A percentile compares a stretch with the other conserved stretches of the same genome.
phyloP scores from a whole-genome alignment of 2,113 vertebrate species.

The Albula glossodonta region DNA sequence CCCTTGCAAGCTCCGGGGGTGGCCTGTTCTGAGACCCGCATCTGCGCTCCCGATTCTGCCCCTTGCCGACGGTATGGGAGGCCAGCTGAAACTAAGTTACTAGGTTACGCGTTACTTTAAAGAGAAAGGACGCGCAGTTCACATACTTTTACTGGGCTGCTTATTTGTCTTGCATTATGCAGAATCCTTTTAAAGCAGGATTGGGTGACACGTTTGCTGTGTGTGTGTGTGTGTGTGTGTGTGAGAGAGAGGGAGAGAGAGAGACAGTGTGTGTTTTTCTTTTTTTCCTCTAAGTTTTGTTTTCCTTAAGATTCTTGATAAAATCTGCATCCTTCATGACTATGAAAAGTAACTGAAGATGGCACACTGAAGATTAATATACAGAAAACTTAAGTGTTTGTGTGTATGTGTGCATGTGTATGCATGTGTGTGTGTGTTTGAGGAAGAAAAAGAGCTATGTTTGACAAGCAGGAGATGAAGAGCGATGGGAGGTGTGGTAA shows the following conservation, averaged over 20 bases:
- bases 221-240: constrained; percentile 12
- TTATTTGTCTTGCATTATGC: constrained; percentile 58
- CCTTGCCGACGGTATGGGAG: constrained; percentile 35
- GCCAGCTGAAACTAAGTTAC: constrained; percentile 38
- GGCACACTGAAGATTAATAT: neutral
- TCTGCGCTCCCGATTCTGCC: constrained; percentile 29
- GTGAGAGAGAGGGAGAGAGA: too few relatives aligned
- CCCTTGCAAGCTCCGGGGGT: constrained; percentile 51
- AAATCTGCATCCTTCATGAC: constrained; percentile 36
- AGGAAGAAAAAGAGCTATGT: constrained; percentile 43
- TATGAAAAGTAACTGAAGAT: constrained; percentile 24
- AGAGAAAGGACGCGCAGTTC: constrained; percentile 50
- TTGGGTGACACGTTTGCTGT: constrained; percentile 54
- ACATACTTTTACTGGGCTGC: constrained; percentile 59
- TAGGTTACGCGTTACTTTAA: constrained; percentile 56
- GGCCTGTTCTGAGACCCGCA: constrained; percentile 45
- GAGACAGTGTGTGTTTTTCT: too few relatives aligned
- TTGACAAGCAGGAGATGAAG: constrained; percentile 35
- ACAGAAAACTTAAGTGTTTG: neutral
- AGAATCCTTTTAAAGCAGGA: constrained; percentile 53
- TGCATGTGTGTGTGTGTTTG: constrained; percentile 20
- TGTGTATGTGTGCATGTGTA: neutral
- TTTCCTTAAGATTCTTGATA: constrained; percentile 21
- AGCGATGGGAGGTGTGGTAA: constrained; percentile 13
- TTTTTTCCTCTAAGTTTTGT: constrained; percentile 12